Evolutionary conservation across 2,797 vertebrate genomes (phyloP).

Genomic region (Lophotriccus pileatus): DNA sequence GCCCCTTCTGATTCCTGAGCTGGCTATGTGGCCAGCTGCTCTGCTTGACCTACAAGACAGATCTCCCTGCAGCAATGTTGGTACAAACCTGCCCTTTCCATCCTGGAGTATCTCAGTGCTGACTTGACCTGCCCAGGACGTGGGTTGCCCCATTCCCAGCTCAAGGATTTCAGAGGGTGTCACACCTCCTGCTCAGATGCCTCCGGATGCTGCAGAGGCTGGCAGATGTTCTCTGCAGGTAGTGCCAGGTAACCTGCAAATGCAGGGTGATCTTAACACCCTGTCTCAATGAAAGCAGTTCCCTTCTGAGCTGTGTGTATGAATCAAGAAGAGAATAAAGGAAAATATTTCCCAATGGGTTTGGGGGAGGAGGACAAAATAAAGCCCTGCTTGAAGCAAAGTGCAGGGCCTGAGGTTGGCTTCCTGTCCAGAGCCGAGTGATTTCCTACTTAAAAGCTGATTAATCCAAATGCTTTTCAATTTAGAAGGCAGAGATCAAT

Average conservation of each 20-base stretch:
- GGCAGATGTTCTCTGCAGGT: neutral
- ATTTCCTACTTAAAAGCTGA: slow-evolving; percentile 73
- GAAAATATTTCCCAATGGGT: neutral
- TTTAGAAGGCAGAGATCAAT: slow-evolving; percentile 72
- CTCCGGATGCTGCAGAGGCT: neutral
- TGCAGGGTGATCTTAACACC: neutral
- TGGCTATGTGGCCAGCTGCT: neutral
- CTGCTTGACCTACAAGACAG: neutral
- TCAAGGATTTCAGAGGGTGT: neutral
- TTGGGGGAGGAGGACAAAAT: neutral
- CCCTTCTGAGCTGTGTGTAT: neutral
- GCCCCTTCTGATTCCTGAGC: neutral
- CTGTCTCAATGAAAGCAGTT: neutral
- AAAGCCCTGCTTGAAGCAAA: neutral
- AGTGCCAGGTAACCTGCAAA: neutral
- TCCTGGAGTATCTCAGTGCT: neutral
- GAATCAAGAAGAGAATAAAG: neutral
- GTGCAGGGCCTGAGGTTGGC: neutral
- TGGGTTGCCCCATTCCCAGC: neutral
- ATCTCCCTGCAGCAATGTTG: rapidly evolving
- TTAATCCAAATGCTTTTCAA: slow-evolving; percentile 75
- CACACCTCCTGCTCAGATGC: neutral
- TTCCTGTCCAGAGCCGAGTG: slow-evolving; percentile 54
- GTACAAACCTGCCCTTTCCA: neutral
- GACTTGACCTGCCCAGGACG: neutral